Conservation (phyloP, 2,797 vertebrate species). For the Mormyrops attenuatus region DNA sequence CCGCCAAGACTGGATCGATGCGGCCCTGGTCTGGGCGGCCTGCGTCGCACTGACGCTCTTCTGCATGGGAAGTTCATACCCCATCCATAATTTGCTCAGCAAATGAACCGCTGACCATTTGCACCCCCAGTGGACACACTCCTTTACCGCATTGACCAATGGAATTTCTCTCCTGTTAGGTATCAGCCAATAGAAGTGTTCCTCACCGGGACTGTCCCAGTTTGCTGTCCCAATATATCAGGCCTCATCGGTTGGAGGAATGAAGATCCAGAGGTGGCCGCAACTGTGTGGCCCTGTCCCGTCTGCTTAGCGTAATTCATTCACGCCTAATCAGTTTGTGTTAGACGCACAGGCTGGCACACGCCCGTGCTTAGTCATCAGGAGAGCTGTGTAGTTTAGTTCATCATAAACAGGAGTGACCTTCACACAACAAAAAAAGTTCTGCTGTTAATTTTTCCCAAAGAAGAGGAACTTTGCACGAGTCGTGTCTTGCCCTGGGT, state of each 20-base stretch:
- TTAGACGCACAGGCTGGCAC: neutral
- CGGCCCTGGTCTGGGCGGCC: neutral
- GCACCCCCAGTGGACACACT: neutral
- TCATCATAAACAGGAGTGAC: neutral
- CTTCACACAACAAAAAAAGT: neutral
- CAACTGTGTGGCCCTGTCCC: neutral
- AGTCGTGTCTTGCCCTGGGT: neutral
- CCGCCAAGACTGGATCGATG: neutral
- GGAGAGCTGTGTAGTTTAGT: neutral
- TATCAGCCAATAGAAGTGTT: neutral
- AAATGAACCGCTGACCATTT: neutral
- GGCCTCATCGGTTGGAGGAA: neutral
- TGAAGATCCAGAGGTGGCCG: neutral
- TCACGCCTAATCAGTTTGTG: constrained; percentile 10
- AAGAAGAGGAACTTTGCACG: neutral
- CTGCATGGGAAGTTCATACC: neutral
- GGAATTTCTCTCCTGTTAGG: neutral
- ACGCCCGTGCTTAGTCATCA: constrained; percentile 2
- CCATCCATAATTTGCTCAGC: neutral
- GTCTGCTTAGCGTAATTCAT: neutral
- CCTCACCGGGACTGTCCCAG: neutral
- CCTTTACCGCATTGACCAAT: neutral
- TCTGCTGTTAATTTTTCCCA: neutral
- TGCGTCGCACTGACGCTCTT: neutral
- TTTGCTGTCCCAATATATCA: neutral